A percentile compares a stretch with the other conserved stretches of the same genome.
phyloP scores from a whole-genome alignment of 2,888 invertebrate species.

The Trilocha varians region DNA sequence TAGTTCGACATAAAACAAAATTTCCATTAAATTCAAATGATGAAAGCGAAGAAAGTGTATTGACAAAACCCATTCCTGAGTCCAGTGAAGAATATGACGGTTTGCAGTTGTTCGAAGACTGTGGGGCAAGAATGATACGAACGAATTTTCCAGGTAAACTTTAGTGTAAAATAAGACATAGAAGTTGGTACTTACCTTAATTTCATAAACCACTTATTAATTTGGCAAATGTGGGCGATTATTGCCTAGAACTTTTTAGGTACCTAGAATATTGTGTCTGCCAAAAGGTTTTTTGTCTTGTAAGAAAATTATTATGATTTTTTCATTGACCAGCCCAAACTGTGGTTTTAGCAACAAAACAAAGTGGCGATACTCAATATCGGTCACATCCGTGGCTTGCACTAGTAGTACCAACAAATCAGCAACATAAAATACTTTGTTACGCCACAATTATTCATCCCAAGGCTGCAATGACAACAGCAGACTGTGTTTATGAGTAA shows the following conservation, averaged over 20 bases:
- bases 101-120: conserved; percentile 33
- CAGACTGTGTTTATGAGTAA: conserved; percentile 52
- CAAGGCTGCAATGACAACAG: conserved; percentile 48
- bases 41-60: conserved; percentile 19
- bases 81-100: conserved; percentile 10
- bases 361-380: conserved; percentile 28
- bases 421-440: conserved; percentile 43
- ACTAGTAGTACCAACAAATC: conserved; percentile 39
- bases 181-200: conserved; percentile 1
- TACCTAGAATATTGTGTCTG: too few species aligned
- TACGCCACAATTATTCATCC: conserved; percentile 57
- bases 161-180: conserved; percentile 8
- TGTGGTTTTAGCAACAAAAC: conserved; percentile 4
- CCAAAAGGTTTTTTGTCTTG: too few species aligned
- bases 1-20: conserved; percentile 26
- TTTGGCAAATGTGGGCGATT: too few species aligned
- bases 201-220: too few species aligned
- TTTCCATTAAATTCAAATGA: neutral
- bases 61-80: conserved; percentile 14
- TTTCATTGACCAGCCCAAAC: neutral
- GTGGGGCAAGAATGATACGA: conserved; percentile 31
- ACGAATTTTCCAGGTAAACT: neutral
- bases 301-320: neutral
- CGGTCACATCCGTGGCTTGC: conserved; percentile 54
- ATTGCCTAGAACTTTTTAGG: too few species aligned